phyloP scores from a whole-genome alignment of 1,140 invertebrate genomes.

The Drosophila fuyamai region DNA sequence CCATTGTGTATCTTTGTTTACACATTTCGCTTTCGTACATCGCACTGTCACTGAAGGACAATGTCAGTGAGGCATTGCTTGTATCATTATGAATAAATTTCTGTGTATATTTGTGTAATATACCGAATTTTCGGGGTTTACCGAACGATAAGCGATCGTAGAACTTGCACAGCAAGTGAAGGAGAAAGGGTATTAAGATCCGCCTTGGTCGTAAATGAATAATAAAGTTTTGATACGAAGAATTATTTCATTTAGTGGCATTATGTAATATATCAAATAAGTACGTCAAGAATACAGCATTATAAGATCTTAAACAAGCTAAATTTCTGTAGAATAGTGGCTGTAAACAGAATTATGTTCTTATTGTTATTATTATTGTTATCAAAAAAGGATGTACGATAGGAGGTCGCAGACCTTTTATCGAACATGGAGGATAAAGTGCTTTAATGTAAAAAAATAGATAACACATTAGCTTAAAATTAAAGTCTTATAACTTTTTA shows the following conservation, averaged over 20 bases:
- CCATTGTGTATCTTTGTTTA: slow-evolving; percentile 66
- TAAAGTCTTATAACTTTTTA: not conserved
- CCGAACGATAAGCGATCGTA: slow-evolving; percentile 64
- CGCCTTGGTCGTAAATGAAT: not conserved
- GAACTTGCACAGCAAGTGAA: slow-evolving; percentile 45
- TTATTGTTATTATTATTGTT: not conserved
- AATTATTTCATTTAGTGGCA: too few relatives aligned
- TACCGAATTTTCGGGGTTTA: slow-evolving; percentile 27
- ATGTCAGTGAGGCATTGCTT: slow-evolving; percentile 70
- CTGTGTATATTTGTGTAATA: slow-evolving; percentile 26
- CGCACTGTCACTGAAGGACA: slow-evolving; percentile 70
- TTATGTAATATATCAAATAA: too few relatives aligned
- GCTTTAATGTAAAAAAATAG: not conserved
- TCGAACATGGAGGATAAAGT: not conserved
- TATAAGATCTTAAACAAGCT: too few relatives aligned
- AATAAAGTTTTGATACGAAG: too few relatives aligned
- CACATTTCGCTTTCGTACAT: slow-evolving; percentile 53
- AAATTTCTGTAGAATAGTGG: too few relatives aligned
- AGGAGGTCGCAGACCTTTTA: not conserved
- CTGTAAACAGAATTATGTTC: too few relatives aligned
- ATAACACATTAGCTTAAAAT: not conserved
- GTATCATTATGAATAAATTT: slow-evolving; percentile 22
- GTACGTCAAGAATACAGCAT: too few relatives aligned
- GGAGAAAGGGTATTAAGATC: slow-evolving; percentile 27
- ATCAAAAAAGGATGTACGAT: not conserved